Evolutionary conservation across 2,888 invertebrate genomes (phyloP).

Genomic region (Eupithecia centaureata): DNA sequence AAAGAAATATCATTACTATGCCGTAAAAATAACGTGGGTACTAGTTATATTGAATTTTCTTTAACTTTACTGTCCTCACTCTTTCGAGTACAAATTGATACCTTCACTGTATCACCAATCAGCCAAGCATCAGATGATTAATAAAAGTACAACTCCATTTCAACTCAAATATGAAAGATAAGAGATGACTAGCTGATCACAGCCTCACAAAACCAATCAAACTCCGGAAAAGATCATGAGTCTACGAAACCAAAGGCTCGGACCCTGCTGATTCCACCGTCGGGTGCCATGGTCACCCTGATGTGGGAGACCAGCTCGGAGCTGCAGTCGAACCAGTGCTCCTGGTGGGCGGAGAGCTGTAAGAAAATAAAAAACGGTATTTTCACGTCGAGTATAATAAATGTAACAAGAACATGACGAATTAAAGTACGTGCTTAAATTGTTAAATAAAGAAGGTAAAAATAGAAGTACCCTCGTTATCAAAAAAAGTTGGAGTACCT

Average conservation of each 20-base stretch:
- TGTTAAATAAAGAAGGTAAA: too few relatives aligned
- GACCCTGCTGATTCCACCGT: slow-evolving; percentile 86
- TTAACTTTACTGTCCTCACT: too few relatives aligned
- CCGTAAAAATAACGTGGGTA: too few relatives aligned
- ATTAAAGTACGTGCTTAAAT: too few relatives aligned
- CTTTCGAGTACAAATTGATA: not conserved
- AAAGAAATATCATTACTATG: too few relatives aligned
- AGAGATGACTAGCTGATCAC: not conserved
- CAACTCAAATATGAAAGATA: not conserved
- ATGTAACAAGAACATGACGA: too few relatives aligned
- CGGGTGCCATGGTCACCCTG: slow-evolving; percentile 84
- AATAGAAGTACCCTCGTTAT: too few relatives aligned
- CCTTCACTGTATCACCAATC: not conserved
- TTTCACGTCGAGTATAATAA: too few relatives aligned
- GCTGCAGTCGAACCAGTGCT: slow-evolving; percentile 76
- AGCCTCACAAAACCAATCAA: not conserved
- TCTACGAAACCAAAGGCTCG: slow-evolving; percentile 69
- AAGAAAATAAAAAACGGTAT: slow-evolving; percentile 44
- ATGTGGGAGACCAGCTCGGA: slow-evolving; percentile 78
- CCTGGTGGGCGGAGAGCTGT: slow-evolving; percentile 80
- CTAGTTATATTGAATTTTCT: too few relatives aligned
- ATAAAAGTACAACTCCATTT: not conserved
- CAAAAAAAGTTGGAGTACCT: too few relatives aligned
- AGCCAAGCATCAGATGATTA: not conserved
- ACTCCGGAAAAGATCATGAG: slow-evolving; percentile 21